A percentile compares a stretch with the other conserved stretches of the same genome.
Conservation (phyloP, 2,888 invertebrate species). For the Antitype chi region DNA sequence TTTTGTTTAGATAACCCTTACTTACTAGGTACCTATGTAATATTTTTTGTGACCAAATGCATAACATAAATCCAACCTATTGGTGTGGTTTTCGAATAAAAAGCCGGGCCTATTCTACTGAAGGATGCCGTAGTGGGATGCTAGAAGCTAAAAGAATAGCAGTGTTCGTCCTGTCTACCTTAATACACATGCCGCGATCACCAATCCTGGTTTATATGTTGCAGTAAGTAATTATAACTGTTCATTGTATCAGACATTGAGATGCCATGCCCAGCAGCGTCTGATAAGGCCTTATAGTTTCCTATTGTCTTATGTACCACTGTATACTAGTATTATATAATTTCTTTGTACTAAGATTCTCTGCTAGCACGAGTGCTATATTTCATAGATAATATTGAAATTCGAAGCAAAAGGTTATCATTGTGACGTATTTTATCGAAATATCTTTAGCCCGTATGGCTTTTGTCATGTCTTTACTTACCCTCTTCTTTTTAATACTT, state of each 20-base stretch:
- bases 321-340: constrained; percentile 16
- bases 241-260: not conserved
- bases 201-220: not conserved
- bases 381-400: constrained; percentile 13
- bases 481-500: constrained; percentile 25
- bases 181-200: no score
- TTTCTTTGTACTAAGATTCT: not conserved
- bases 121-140: no score
- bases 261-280: not conserved
- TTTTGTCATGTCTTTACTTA: constrained; percentile 15
- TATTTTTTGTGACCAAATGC: no score
- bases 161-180: no score
- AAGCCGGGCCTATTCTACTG: no score
- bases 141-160: no score
- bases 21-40: no score
- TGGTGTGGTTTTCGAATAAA: no score
- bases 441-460: not conserved
- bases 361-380: not conserved
- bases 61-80: no score
- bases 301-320: constrained; percentile 14
- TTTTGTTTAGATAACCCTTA: no score
- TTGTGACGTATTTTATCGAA: not conserved
- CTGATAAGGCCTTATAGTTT: constrained; percentile 19
- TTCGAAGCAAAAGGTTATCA: not conserved
- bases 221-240: constrained; percentile 12